Evolutionary conservation across 2,888 invertebrate genomes (phyloP), one percentile per base, ranked within the genome.

Genomic region (Cantharis rufa): DNA sequence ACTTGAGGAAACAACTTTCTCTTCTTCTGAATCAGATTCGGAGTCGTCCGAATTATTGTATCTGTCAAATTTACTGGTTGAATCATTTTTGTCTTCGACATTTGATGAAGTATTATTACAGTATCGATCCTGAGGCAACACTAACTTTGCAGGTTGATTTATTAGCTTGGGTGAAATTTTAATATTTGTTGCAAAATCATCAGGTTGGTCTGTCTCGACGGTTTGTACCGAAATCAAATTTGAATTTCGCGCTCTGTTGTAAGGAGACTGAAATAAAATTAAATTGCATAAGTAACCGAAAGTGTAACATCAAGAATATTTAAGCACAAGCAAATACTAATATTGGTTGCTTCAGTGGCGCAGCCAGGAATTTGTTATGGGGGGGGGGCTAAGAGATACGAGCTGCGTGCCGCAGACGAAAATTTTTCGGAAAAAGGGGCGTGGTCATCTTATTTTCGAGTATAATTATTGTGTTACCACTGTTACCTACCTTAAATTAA

Each of bases 181-280:
- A 21, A 70, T 15, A 69, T 72, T 16, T 69, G 84, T 80, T 62
- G 75, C 76, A 75, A 82, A 78, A 48, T 78, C 79, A 28, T 82
- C 78, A 11, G 84, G 81, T 62, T 81, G 69, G 75, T 85, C 84
- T 61, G 86, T 84, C 21, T 86, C 86, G 62, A 89, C 85, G 62
- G 89, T 89, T 69, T 89, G 88, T 64, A 90, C 89, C 32, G 90
- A 87, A 78, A 90, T 90, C 24, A 90, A 83, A 82, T 90, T 91
- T 24, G 89, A 87, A 81, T 89, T 90, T 69, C 86, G 81, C 15
- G 79, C 77, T 79, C 86, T 82, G 63, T 82, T 84, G 70, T 81
- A 86, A 32, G 85, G 83, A 21, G 85, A 86, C 87, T 87, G 77
- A 48, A 83, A 81, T 64, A 63, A 78, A 73, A 77, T 28, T 21